These are phyloP conservation scores for Laothoe populi DNA, from an alignment of 2,888 invertebrate genomes.

Conservation along the genomic window DNA sequence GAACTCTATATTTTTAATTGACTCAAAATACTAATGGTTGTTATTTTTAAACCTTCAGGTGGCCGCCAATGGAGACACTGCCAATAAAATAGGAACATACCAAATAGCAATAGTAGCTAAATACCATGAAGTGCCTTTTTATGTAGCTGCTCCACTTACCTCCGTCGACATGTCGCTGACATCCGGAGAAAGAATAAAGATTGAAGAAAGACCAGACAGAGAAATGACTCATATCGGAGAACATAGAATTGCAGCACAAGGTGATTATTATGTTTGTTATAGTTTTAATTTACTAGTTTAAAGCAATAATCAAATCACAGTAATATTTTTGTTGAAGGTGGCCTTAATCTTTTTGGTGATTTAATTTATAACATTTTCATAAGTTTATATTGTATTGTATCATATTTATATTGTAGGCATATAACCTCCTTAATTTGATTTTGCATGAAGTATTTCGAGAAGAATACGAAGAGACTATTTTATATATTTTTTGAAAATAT, in stretches of 20 bases:
- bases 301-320: too few species aligned
- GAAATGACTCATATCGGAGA: conserved; percentile 97
- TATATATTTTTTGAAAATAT: too few species aligned
- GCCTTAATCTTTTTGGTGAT: too few species aligned
- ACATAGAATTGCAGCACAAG: conserved; percentile 93
- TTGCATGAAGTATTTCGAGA: too few species aligned
- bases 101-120: conserved; percentile 97
- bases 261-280: conserved; percentile 63
- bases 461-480: too few species aligned
- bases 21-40: conserved; percentile 1
- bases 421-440: too few species aligned
- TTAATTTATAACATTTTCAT: too few species aligned
- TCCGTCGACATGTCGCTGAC: conserved; percentile 93
- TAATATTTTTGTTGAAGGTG: too few species aligned
- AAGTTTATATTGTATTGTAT: too few species aligned
- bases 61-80: conserved; percentile 98
- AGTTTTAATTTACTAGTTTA: conserved; percentile 10
- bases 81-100: conserved; percentile 99
- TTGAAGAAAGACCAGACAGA: conserved; percentile 95
- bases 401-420: too few species aligned
- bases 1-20: too few species aligned
- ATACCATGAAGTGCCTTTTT: conserved; percentile 96
- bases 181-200: conserved; percentile 94
- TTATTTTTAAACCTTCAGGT: conserved; percentile 78
- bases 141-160: conserved; percentile 96